These are phyloP conservation scores for Drosophila truncata DNA, from an alignment of 1,140 invertebrate genomes.

Conservation along the genomic window DNA sequence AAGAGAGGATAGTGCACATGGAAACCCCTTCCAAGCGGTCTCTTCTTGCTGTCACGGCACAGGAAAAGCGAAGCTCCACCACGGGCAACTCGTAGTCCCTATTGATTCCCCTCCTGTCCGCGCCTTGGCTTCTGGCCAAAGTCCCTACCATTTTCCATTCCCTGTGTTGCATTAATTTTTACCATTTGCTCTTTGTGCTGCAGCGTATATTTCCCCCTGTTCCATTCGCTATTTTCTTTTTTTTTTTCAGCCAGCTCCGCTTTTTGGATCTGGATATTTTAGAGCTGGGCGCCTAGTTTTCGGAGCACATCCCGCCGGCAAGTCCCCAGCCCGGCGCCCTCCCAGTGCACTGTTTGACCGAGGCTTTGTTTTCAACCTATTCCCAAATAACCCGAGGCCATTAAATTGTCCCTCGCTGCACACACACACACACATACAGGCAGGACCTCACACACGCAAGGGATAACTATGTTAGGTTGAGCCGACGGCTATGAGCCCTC, in stretches of 20 bases:
- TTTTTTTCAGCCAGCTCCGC: conserved; percentile 17
- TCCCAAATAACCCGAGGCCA: conserved; percentile 61
- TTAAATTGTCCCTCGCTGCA: conserved; percentile 53
- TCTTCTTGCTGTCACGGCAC: conserved; percentile 27
- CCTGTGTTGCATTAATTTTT: conserved; percentile 62
- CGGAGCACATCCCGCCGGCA: conserved; percentile 3
- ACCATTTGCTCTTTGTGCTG: conserved; percentile 64
- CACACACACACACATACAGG: conserved; percentile 14
- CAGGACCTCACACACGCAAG: conserved; percentile 16
- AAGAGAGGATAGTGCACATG: neutral
- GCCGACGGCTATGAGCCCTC: conserved; percentile 50
- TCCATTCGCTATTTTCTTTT: conserved; percentile 31
- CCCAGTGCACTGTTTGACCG: conserved; percentile 50
- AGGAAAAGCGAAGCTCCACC: conserved; percentile 12
- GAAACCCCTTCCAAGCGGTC: neutral
- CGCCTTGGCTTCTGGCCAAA: conserved; percentile 59
- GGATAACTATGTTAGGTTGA: conserved; percentile 48
- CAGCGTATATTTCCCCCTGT: conserved; percentile 36
- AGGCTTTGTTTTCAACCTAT: conserved; percentile 57
- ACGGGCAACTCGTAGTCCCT: conserved; percentile 18
- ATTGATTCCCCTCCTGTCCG: conserved; percentile 26
- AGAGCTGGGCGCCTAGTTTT: conserved; percentile 34
- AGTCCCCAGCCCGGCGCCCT: conserved; percentile 1
- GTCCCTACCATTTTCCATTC: conserved; percentile 22
- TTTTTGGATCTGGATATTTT: conserved; percentile 40